Conservation (phyloP, 1,140 invertebrate species). For the Brachystomella parvula region DNA sequence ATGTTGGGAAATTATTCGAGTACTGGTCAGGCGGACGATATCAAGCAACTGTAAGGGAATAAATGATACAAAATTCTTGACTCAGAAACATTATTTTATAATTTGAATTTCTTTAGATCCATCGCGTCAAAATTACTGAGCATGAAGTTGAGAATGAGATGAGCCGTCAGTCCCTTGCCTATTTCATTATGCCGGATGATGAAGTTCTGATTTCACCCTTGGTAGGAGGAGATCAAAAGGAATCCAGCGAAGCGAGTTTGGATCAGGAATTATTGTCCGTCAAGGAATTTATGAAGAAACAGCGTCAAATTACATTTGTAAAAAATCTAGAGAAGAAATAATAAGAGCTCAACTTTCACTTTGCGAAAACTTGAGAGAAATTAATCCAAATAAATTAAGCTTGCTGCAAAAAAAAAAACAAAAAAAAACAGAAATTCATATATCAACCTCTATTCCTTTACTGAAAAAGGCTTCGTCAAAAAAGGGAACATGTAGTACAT, state of each 20-base stretch:
- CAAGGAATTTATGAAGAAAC: neutral
- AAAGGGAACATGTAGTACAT: too few relatives aligned
- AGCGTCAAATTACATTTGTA: too few relatives aligned
- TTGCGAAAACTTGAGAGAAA: too few relatives aligned
- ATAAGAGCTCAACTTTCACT: too few relatives aligned
- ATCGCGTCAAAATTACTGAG: constrained; percentile 63
- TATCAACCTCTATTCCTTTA: too few relatives aligned
- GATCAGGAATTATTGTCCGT: neutral
- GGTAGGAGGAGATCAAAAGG: too few relatives aligned
- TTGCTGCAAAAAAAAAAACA: too few relatives aligned
- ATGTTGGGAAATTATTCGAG: constrained; percentile 67
- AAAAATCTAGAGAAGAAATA: too few relatives aligned
- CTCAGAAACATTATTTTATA: neutral
- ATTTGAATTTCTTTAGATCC: constrained; percentile 47
- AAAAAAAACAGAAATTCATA: too few relatives aligned
- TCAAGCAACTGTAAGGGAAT: constrained; percentile 55
- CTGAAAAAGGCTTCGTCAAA: too few relatives aligned
- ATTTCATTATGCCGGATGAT: constrained; percentile 66
- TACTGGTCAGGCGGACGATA: constrained; percentile 64
- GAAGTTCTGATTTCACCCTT: constrained; percentile 51
- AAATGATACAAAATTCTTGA: neutral
- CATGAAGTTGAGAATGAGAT: constrained; percentile 51
- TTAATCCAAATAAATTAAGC: too few relatives aligned
- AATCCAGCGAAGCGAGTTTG: neutral
- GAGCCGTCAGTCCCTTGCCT: constrained; percentile 61